phyloP scores from a whole-genome alignment of 2,888 invertebrate genomes.

The Helleia helle region DNA sequence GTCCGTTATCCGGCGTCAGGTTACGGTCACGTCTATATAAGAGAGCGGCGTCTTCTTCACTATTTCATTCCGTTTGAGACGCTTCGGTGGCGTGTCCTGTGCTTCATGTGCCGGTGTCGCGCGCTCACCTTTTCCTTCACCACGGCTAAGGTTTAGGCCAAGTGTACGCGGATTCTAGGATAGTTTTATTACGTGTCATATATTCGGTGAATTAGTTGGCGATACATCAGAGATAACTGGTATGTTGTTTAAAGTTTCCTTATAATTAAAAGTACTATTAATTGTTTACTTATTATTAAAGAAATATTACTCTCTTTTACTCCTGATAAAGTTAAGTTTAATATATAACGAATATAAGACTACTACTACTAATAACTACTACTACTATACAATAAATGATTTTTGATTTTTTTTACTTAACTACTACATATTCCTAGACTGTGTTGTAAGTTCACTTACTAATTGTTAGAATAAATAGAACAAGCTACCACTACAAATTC shows the following conservation, averaged over 20 bases:
- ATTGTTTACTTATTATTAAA: too few relatives aligned
- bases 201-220: slow-evolving; percentile 39
- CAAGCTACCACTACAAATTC: too few relatives aligned
- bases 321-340: too few relatives aligned
- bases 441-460: too few relatives aligned
- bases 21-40: slow-evolving; percentile 73
- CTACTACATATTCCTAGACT: too few relatives aligned
- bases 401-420: too few relatives aligned
- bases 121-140: slow-evolving; percentile 30
- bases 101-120: slow-evolving; percentile 36
- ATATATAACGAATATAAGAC: too few relatives aligned
- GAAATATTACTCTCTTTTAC: too few relatives aligned
- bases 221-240: slow-evolving; percentile 14
- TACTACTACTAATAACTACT: too few relatives aligned
- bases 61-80: slow-evolving; percentile 72
- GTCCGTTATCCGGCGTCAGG: slow-evolving; percentile 73
- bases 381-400: too few relatives aligned
- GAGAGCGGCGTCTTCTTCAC: slow-evolving; percentile 69
- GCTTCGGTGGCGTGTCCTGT: slow-evolving; percentile 46
- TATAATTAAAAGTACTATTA: too few relatives aligned
- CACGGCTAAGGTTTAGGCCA: slow-evolving; percentile 39
- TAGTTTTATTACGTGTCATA: slow-evolving; percentile 58
- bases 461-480: too few relatives aligned
- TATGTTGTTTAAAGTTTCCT: slow-evolving; percentile 15
- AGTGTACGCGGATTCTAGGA: slow-evolving; percentile 53